phyloP scores from a whole-genome alignment of 2,888 invertebrate genomes.

The Ethmia dodecea region DNA sequence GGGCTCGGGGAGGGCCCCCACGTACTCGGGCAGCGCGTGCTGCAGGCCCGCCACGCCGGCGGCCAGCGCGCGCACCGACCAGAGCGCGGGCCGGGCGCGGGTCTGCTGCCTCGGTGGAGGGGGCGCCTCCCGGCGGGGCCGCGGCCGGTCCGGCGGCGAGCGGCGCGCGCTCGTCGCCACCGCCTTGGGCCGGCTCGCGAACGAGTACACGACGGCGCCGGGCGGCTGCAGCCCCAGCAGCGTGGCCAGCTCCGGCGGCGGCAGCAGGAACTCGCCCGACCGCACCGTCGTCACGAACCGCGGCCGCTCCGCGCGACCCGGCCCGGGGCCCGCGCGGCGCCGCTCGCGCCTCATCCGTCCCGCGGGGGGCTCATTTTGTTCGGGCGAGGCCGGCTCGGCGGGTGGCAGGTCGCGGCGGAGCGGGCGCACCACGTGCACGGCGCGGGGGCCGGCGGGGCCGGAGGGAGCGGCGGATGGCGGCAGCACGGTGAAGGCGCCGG shows the following conservation, averaged over 20 bases:
- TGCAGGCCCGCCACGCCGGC: slow-evolving; percentile 49
- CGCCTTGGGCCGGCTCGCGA: slow-evolving; percentile 80
- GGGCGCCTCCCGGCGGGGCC: slow-evolving; percentile 1
- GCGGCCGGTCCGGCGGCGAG: slow-evolving; percentile 8
- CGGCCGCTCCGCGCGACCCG: slow-evolving; percentile 89
- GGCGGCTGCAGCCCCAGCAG: slow-evolving; percentile 77
- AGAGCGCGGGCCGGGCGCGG: background rate
- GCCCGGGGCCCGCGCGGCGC: slow-evolving; percentile 80
- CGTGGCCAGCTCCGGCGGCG: slow-evolving; percentile 83
- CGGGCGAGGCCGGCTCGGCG: slow-evolving; percentile 36
- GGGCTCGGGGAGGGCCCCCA: background rate
- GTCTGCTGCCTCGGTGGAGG: background rate
- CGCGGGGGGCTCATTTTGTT: slow-evolving; percentile 24
- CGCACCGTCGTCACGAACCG: slow-evolving; percentile 90
- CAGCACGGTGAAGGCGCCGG: no score
- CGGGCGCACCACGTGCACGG: slow-evolving; percentile 23
- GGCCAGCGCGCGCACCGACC: slow-evolving; percentile 38
- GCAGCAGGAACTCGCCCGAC: slow-evolving; percentile 86
- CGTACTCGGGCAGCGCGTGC: slow-evolving; percentile 20
- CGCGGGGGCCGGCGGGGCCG: slow-evolving; percentile 22
- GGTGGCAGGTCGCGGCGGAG: slow-evolving; percentile 16
- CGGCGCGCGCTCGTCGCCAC: slow-evolving; percentile 38
- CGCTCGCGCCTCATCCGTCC: slow-evolving; percentile 31
- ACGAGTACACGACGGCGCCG: slow-evolving; percentile 77
- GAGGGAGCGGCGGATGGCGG: slow-evolving; percentile 13